Conservation (phyloP, 2,797 vertebrate species). For the Fratercula arctica region DNA sequence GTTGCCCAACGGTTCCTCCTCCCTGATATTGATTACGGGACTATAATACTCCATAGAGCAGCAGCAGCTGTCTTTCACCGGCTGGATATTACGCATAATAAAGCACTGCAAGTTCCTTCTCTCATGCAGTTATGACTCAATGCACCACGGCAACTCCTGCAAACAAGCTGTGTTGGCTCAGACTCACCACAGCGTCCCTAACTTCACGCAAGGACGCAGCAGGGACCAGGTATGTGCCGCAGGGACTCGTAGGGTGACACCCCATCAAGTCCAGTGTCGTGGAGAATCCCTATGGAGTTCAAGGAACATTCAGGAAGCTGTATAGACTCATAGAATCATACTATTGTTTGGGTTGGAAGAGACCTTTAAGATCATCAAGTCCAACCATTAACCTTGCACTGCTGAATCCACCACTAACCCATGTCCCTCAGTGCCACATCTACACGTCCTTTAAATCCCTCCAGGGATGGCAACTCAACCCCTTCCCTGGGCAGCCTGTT, state of each 20-base stretch:
- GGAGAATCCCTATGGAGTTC: background rate
- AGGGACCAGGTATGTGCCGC: background rate
- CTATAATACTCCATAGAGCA: background rate
- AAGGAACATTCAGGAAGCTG: background rate
- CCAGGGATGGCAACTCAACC: background rate
- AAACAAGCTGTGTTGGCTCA: constrained; percentile 7
- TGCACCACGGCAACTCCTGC: background rate
- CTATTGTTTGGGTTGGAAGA: background rate
- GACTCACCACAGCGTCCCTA: background rate
- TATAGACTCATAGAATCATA: background rate
- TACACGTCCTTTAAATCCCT: background rate
- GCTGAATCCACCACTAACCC: background rate
- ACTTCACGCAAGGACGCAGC: background rate
- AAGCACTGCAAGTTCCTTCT: constrained; percentile 29
- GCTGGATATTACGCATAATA: constrained; percentile 32
- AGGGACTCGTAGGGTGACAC: accelerated
- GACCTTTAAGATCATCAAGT: background rate
- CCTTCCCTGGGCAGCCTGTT: background rate
- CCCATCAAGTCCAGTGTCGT: background rate
- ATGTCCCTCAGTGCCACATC: background rate
- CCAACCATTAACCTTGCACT: background rate
- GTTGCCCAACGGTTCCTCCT: constrained; percentile 28
- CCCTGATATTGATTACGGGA: constrained; percentile 32
- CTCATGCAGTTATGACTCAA: background rate
- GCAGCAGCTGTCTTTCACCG: constrained; percentile 29